Conservation (phyloP, 2,797 vertebrate genomes). For the Poeciliopsis infans region DNA sequence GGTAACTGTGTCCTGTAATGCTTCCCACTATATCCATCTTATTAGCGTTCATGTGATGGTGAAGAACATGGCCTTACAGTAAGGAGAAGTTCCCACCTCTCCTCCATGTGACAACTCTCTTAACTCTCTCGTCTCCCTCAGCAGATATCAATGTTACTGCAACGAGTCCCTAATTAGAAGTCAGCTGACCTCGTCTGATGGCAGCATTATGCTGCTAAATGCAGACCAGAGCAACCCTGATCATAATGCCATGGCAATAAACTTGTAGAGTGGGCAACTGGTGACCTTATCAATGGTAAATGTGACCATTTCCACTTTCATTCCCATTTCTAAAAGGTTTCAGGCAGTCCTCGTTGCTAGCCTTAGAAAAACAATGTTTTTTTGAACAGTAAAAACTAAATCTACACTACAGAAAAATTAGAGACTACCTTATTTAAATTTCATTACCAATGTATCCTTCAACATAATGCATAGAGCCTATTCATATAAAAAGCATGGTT, state of each 20-base stretch:
- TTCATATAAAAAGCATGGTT: neutral
- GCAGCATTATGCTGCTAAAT: neutral
- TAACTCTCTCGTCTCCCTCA: neutral
- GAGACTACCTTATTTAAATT: neutral
- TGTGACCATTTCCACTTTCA: neutral
- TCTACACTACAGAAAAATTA: neutral
- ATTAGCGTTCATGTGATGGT: conserved; percentile 13
- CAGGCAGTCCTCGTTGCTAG: neutral
- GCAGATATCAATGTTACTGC: neutral
- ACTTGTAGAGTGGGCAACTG: neutral
- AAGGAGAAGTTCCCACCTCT: neutral
- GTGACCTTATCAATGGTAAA: neutral
- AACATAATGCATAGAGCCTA: neutral
- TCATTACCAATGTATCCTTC: neutral
- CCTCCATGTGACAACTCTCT: neutral
- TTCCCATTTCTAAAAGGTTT: neutral
- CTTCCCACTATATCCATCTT: conserved; percentile 48
- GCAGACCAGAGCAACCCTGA: neutral
- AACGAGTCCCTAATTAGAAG: neutral
- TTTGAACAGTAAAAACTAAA: neutral
- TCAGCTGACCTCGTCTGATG: neutral
- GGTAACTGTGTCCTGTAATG: conserved; percentile 61
- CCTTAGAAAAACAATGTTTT: neutral
- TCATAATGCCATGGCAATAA: neutral
- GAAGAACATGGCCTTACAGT: conserved; percentile 31